A percentile compares a stretch with the other conserved stretches of the same genome.
Evolutionary conservation across 2,888 invertebrate species (phyloP).

Genomic region (Drosophila rubida): DNA sequence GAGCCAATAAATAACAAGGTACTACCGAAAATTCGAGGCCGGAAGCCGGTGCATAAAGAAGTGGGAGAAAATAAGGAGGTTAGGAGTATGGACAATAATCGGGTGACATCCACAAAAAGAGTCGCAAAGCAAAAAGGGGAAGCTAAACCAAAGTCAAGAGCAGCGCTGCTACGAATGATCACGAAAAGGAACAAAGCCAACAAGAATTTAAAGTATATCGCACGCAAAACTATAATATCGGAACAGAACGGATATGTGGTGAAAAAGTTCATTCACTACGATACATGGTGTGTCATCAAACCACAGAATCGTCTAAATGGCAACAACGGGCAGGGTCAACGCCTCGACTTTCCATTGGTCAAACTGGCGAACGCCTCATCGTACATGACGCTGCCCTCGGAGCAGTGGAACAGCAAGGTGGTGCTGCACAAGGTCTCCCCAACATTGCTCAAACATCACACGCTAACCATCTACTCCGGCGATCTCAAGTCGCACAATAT

Average conservation of each 20-base stretch:
- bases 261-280: constrained; percentile 74
- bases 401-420: constrained; percentile 80
- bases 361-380: constrained; percentile 77
- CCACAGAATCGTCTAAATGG: too few relatives aligned
- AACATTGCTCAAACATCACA: constrained; percentile 52
- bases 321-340: constrained; percentile 65
- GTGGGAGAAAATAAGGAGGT: neutral
- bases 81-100: constrained; percentile 3
- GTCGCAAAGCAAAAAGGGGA: neutral
- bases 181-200: neutral
- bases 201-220: neutral
- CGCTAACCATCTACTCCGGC: constrained; percentile 74
- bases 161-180: neutral
- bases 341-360: constrained; percentile 78
- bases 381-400: constrained; percentile 73
- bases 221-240: neutral
- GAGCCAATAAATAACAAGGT: neutral
- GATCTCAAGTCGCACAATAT: constrained; percentile 77
- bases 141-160: neutral
- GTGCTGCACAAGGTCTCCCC: constrained; percentile 72
- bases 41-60: neutral
- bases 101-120: neutral
- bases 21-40: too few relatives aligned
- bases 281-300: constrained; percentile 82
- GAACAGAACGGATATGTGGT: neutral